A percentile compares a stretch with the other conserved stretches of the same genome.
Conservation (phyloP, 2,888 invertebrate genomes). For the Dascillus cervinus region DNA sequence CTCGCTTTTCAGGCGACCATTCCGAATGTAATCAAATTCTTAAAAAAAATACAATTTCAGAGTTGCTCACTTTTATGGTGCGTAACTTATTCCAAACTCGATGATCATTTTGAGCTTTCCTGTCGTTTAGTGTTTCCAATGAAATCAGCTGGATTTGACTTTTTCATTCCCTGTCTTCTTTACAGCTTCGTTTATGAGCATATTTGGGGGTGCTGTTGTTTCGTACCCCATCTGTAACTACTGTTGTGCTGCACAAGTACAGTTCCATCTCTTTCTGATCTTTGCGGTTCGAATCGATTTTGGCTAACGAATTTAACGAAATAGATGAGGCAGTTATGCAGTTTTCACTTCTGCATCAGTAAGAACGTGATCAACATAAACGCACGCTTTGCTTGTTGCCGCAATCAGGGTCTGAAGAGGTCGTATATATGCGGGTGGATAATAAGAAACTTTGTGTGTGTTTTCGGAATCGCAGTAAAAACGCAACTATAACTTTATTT, state of each 20-base stretch:
- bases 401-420: slow-evolving; percentile 17
- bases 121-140: slow-evolving; percentile 25
- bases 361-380: slow-evolving; percentile 26
- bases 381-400: slow-evolving; percentile 23
- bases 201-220: slow-evolving; percentile 19
- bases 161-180: slow-evolving; percentile 22
- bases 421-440: slow-evolving; percentile 22
- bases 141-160: slow-evolving; percentile 26
- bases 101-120: slow-evolving; percentile 19
- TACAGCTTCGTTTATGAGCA: slow-evolving; percentile 21
- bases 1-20: too few relatives aligned
- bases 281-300: too few relatives aligned
- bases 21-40: slow-evolving; percentile 6
- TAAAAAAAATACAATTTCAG: slow-evolving; percentile 11
- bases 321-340: too few relatives aligned
- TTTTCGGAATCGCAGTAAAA: too few relatives aligned
- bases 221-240: slow-evolving; percentile 10
- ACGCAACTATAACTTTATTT: too few relatives aligned
- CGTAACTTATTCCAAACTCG: slow-evolving; percentile 12
- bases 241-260: slow-evolving; percentile 7
- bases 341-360: slow-evolving; percentile 22
- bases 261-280: background rate
- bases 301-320: background rate
- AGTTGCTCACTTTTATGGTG: slow-evolving; percentile 12
- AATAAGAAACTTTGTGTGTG: too few relatives aligned